Base-by-base conservation (phyloP, 2,888 invertebrate species). In the Epinotia ramella region DNA sequence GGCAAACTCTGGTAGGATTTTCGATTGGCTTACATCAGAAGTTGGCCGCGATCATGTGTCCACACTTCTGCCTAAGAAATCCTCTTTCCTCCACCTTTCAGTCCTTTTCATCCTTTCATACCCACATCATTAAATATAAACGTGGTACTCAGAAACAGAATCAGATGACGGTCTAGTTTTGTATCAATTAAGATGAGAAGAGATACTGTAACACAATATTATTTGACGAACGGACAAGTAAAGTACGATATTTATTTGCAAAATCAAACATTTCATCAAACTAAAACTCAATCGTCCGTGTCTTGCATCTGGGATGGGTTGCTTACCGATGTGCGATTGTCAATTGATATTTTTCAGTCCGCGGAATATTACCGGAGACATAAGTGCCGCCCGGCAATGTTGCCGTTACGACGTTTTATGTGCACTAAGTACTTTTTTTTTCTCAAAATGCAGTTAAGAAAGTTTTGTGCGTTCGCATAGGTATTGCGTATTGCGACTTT, bases 1-100 rank as follows among this genome's bases (percentile, higher is more conserved):
- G 6, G 49, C 49, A 49, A 46, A 28, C n/a, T 46, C 65, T 57
- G 20, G 24, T 56, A 40, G 40, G 20, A 44, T 40, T 72, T 72
- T n/a, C 44, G 57, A 72, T 65, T 16, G 28, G 9, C 33, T 33
- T 33, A 4, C 60, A 7, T 28, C 28, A 16, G 60, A 16, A 60
- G 13, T 3, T 16, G 13, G 13, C 0, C 16, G 1, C 16, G 6
- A 49, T 4, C 6, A 28, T n/a, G 16, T 49, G 13, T 49, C 5
- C 6, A 16, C 44, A 49, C 3, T 49, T 49, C 49, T 16, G 44
- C 44, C 3, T 12, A 9, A 12, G 44, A 11, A 16, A 49, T 16
- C n/a, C n/a, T n/a, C n/a, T n/a, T n/a, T n/a, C n/a, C n/a, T n/a
- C n/a, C n/a, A n/a, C n/a, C n/a, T n/a, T n/a, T n/a, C n/a, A n/a